These are phyloP conservation scores for Balearica regulorum DNA, from an alignment of 2,797 vertebrate genomes.

Conservation along the genomic window DNA sequence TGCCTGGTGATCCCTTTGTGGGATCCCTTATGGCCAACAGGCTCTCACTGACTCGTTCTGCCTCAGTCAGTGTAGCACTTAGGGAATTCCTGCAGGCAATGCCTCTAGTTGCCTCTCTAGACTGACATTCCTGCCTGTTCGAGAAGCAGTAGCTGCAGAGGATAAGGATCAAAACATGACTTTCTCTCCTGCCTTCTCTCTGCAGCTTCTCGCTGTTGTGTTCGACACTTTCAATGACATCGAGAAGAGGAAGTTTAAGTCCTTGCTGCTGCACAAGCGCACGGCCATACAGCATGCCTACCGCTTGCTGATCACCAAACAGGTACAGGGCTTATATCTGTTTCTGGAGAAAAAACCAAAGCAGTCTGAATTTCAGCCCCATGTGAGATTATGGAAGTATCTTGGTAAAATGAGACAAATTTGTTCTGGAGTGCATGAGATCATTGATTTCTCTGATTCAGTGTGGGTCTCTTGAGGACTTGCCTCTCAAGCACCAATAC, in stretches of 20 bases:
- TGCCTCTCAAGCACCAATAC: not conserved
- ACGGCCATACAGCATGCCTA: slow-evolving; percentile 91
- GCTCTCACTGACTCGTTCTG: rapidly evolving
- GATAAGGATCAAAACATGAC: not conserved
- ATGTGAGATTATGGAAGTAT: not conserved
- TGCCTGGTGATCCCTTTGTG: not conserved
- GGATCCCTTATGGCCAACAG: rapidly evolving
- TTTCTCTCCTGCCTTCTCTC: not conserved
- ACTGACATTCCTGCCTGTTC: not conserved
- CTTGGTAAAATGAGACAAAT: not conserved
- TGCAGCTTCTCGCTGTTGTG: slow-evolving; percentile 93
- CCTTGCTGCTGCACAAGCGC: slow-evolving; percentile 92
- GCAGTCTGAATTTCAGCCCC: not conserved
- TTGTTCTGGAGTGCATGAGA: not conserved
- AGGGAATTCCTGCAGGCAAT: not conserved
- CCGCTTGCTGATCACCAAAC: slow-evolving; percentile 86
- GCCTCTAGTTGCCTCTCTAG: not conserved
- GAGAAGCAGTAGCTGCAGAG: not conserved
- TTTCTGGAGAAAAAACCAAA: not conserved
- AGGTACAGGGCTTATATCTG: slow-evolving; percentile 71
- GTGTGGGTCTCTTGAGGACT: not conserved
- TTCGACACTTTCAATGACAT: slow-evolving; percentile 97
- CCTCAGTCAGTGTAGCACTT: not conserved
- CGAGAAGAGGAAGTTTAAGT: slow-evolving; percentile 97
- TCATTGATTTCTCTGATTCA: not conserved